Conservation (phyloP, 2,113 vertebrate species). For the Dryoscopus gambensis region DNA sequence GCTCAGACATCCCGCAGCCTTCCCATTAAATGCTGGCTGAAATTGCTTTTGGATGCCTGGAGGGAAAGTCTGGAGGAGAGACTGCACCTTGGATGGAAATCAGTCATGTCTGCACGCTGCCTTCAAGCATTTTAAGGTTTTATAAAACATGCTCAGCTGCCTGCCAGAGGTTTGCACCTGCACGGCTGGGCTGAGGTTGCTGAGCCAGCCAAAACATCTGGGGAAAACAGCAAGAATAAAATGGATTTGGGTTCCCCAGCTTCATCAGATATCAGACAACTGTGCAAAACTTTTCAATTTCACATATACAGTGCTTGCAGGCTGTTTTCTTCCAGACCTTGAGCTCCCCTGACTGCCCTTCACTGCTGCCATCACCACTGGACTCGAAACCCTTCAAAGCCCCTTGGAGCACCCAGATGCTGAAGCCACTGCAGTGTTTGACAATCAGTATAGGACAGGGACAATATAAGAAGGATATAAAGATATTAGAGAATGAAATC, state of each 20-base stretch:
- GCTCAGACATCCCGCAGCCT: background rate
- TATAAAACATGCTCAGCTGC: background rate
- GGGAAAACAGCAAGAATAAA: background rate
- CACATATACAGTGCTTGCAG: background rate
- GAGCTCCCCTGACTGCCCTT: background rate
- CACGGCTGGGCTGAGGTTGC: background rate
- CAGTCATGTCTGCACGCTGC: background rate
- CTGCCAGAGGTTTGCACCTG: background rate
- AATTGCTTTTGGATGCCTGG: background rate
- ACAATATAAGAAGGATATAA: background rate
- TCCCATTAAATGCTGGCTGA: background rate
- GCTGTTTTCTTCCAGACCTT: background rate
- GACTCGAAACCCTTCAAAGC: background rate
- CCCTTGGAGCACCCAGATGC: background rate
- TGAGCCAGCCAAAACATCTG: background rate
- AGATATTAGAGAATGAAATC: background rate
- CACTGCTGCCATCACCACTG: background rate
- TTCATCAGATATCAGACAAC: background rate
- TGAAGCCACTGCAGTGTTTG: background rate
- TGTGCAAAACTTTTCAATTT: background rate
- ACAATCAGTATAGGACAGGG: fast-evolving
- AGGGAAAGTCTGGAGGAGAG: background rate
- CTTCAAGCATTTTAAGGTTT: background rate
- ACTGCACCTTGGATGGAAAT: background rate
- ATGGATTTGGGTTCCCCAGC: background rate